Evolutionary conservation across 2,888 invertebrate genomes (phyloP).

Genomic region (Apamea crenata): DNA sequence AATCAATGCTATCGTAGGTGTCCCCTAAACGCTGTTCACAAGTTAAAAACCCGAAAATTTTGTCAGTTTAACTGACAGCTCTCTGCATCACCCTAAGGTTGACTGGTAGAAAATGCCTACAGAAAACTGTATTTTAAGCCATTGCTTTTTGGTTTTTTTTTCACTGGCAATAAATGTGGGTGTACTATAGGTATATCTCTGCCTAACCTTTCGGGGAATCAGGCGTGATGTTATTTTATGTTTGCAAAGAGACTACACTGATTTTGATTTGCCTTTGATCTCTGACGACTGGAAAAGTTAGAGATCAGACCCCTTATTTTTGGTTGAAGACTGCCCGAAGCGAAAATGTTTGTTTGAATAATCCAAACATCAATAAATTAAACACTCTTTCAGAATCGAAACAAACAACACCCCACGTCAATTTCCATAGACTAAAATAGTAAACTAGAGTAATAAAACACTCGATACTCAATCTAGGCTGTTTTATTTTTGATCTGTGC

Average conservation of each 20-base stretch:
- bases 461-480: slow-evolving; percentile 39
- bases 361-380: background rate
- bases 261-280: background rate
- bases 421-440: slow-evolving; percentile 34
- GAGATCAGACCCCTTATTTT: background rate
- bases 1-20: too few species aligned
- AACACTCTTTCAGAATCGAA: background rate
- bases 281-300: background rate
- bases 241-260: background rate
- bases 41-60: too few species aligned
- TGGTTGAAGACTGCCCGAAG: too few species aligned
- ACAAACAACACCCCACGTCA: background rate
- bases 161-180: background rate
- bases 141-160: background rate
- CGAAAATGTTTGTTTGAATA: background rate
- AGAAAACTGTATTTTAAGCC: background rate
- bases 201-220: background rate
- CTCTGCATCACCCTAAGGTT: too few species aligned
- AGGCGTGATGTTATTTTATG: background rate
- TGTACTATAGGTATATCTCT: background rate
- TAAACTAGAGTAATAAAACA: slow-evolving; percentile 50
- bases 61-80: too few species aligned
- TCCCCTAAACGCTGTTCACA: too few species aligned
- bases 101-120: too few species aligned
- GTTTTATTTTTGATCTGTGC: slow-evolving; percentile 66